phyloP scores from a whole-genome alignment of 2,888 invertebrate species.

The Ypsolopha scabrella region DNA sequence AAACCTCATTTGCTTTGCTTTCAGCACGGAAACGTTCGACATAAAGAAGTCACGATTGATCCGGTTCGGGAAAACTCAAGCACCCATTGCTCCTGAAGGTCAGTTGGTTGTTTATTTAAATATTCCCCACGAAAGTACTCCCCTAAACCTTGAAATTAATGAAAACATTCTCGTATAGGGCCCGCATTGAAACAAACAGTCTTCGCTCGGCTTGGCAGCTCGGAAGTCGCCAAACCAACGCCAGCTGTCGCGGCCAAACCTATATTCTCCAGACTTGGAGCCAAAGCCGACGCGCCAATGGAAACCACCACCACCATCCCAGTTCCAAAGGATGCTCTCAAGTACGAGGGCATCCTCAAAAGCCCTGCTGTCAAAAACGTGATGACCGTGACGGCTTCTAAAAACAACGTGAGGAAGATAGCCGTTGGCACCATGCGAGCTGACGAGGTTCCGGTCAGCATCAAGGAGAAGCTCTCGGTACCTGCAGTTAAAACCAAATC shows the following conservation, averaged over 20 bases:
- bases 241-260: slow-evolving; percentile 27
- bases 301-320: slow-evolving; percentile 21
- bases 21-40: background rate
- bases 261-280: slow-evolving; percentile 48
- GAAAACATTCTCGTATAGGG: slow-evolving; percentile 5
- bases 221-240: slow-evolving; percentile 22
- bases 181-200: slow-evolving; percentile 34
- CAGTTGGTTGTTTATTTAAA: background rate
- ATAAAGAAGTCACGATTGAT: slow-evolving; percentile 1
- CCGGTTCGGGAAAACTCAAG: background rate
- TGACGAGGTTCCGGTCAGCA: slow-evolving; percentile 49
- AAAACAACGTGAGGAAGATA: slow-evolving; percentile 40
- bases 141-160: background rate
- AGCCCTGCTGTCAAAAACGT: slow-evolving; percentile 29
- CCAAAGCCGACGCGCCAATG: slow-evolving; percentile 22
- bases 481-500: slow-evolving; percentile 37
- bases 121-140: background rate
- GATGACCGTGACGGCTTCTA: slow-evolving; percentile 40
- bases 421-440: slow-evolving; percentile 56
- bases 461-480: slow-evolving; percentile 47
- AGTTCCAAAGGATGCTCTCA: slow-evolving; percentile 45
- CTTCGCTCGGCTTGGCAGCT: slow-evolving; percentile 50
- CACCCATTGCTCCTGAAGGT: background rate
- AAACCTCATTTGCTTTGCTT: background rate
- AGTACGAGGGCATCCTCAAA: slow-evolving; percentile 61